Evolutionary conservation across 2,113 vertebrate genomes (phyloP).

Genomic region (human (Homo sapiens)): GRCh38 chr16:71131001-71131500

Average conservation of each 20-base stretch:
- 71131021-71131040: background rate
- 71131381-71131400: background rate
- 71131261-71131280: background rate
- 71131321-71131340: background rate
- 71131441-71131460: background rate
- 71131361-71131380: background rate
- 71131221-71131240: background rate
- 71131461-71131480: background rate
- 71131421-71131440: background rate
- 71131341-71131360: background rate
- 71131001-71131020: background rate
- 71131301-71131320: background rate
- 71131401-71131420: background rate
- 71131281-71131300: background rate
- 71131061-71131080: background rate
- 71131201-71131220: constrained; percentile 34
- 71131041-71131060: background rate
- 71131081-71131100: background rate
- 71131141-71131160: background rate
- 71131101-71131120: background rate
- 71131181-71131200: background rate
- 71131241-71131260: background rate
- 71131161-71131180: background rate
- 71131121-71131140: background rate
- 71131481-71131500: background rate